Conservation (phyloP, 1,140 invertebrate species). For the Drosophila sp. region DNA sequence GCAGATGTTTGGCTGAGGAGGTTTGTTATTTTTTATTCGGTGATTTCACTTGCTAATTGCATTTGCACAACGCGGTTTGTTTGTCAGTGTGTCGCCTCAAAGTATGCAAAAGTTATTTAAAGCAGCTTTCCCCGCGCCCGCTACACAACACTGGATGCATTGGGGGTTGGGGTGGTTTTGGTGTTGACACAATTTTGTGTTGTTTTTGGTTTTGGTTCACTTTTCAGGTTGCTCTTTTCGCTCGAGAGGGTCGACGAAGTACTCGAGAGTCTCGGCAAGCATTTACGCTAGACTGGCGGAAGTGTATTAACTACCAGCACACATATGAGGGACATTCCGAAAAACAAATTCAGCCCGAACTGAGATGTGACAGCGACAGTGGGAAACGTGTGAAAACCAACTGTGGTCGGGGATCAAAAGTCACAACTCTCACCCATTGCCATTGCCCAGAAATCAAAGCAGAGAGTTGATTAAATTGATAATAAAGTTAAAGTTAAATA, state of each 20-base stretch:
- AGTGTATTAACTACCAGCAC: slow-evolving; percentile 19
- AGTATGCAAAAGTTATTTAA: slow-evolving; percentile 71
- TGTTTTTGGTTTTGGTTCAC: slow-evolving; percentile 22
- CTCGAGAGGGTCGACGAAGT: slow-evolving; percentile 44
- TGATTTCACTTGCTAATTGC: slow-evolving; percentile 64
- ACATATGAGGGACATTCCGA: slow-evolving; percentile 31
- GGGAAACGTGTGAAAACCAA: no score
- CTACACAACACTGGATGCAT: slow-evolving; percentile 43
- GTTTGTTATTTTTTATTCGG: background rate
- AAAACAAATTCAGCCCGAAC: background rate
- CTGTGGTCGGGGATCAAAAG: no score
- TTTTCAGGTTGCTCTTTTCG: background rate
- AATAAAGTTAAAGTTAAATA: no score
- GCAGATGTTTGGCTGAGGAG: slow-evolving; percentile 14
- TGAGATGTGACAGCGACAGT: background rate
- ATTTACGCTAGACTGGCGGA: slow-evolving; percentile 45
- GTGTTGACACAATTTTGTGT: slow-evolving; percentile 56
- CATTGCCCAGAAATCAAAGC: no score
- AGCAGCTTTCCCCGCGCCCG: slow-evolving; percentile 41
- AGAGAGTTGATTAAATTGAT: no score
- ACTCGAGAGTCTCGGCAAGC: slow-evolving; percentile 59
- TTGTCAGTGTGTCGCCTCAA: slow-evolving; percentile 11
- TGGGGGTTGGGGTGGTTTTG: slow-evolving; percentile 9
- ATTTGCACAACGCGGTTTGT: slow-evolving; percentile 48
- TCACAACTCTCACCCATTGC: no score